Conservation (phyloP, 2,797 vertebrate genomes). For the Caiman crocodilus region DNA sequence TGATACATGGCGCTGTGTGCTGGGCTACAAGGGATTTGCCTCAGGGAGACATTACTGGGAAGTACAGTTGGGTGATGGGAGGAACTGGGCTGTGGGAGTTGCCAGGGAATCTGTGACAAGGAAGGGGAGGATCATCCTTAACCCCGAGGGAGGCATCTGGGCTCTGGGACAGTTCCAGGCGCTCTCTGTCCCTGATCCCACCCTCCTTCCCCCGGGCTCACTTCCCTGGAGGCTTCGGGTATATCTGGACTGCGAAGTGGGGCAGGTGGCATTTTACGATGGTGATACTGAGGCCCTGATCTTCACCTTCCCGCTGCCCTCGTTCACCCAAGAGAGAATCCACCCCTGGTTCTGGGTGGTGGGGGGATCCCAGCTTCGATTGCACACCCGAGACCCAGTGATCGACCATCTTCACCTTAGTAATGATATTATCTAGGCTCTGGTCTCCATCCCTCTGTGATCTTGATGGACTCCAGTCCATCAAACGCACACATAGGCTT, state of each 20-base stretch:
- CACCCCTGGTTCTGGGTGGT: no score
- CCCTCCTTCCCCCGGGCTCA: constrained; percentile 24
- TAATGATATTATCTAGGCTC: no score
- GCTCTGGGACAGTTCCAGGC: constrained; percentile 73
- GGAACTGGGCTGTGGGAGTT: constrained; percentile 75
- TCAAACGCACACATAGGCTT: no score
- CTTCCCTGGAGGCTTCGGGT: constrained; percentile 57
- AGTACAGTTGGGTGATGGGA: constrained; percentile 31
- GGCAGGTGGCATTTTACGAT: no score
- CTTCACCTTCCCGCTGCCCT: no score
- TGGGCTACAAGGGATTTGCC: constrained; percentile 77
- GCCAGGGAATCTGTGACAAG: constrained; percentile 59
- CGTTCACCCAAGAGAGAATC: background rate
- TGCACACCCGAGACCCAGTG: no score
- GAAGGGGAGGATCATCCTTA: constrained; percentile 72
- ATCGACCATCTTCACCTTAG: no score
- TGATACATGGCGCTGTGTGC: constrained; percentile 69
- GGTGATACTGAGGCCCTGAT: no score
- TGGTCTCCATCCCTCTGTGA: no score
- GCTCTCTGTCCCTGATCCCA: constrained; percentile 34
- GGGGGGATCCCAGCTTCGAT: no score
- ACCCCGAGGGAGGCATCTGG: constrained; percentile 75
- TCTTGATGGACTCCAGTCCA: no score
- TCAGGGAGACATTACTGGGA: constrained; percentile 77
- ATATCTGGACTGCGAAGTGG: constrained; percentile 63